These are phyloP conservation scores for Diceros bicornis DNA, from an alignment of 2,797 vertebrate species.

Conservation along the genomic window DNA sequence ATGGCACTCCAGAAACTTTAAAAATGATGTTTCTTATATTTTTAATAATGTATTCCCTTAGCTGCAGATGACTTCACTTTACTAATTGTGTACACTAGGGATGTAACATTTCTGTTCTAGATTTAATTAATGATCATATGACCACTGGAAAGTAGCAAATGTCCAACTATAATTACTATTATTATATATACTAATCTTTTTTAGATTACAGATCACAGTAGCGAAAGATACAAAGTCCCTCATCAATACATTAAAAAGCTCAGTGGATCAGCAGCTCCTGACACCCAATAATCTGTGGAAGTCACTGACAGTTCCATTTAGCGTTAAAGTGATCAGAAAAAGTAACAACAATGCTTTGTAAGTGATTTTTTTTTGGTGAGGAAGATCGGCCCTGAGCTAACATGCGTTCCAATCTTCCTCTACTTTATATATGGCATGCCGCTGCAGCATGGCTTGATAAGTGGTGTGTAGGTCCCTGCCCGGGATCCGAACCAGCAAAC, in stretches of 20 bases:
- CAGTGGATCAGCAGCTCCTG: conserved; percentile 73
- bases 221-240: conserved; percentile 91
- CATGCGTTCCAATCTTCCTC: no score
- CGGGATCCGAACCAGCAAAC: no score
- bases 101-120: not conserved
- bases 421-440: no score
- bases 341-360: conserved; percentile 91
- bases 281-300: conserved; percentile 86
- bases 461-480: no score
- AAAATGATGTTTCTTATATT: not conserved
- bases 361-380: conserved; percentile 62
- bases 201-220: conserved; percentile 92
- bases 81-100: not conserved
- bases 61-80: not conserved
- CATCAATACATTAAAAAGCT: conserved; percentile 89
- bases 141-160: not conserved
- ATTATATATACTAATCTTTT: not conserved
- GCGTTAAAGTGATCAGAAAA: conserved; percentile 89
- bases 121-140: not conserved
- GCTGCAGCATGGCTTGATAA: no score
- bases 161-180: not conserved
- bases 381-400: conserved; percentile 57
- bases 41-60: not conserved
- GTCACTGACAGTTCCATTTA: conserved; percentile 90
- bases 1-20: not conserved